phyloP scores from a whole-genome alignment of 2,797 vertebrate species.

The Tragopan temminckii region DNA sequence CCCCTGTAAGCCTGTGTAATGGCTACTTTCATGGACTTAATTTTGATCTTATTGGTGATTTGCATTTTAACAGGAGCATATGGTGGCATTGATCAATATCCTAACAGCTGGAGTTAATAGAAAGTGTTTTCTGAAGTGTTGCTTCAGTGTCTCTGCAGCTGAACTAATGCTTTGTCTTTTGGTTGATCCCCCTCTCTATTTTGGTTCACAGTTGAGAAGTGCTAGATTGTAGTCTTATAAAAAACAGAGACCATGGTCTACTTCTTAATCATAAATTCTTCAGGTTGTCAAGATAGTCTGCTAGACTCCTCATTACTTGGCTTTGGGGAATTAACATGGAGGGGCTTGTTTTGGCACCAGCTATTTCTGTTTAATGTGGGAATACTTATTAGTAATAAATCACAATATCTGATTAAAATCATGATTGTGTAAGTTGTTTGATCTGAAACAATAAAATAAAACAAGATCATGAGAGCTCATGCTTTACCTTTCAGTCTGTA shows the following conservation, averaged over 20 bases:
- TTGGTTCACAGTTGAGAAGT: neutral
- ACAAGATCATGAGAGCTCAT: neutral
- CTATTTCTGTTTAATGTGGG: neutral
- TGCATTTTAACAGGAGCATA: neutral
- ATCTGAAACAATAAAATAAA: neutral
- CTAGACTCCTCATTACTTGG: neutral
- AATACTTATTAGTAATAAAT: no score
- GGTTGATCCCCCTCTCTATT: neutral
- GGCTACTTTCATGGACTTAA: neutral
- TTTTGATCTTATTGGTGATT: neutral
- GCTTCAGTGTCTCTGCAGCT: neutral
- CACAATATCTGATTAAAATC: neutral
- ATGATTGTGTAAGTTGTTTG: neutral
- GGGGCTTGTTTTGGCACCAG: neutral
- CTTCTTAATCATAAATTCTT: neutral
- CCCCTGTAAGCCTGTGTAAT: neutral
- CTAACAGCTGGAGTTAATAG: neutral
- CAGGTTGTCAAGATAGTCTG: neutral
- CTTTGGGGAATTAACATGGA: neutral
- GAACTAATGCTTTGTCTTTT: neutral
- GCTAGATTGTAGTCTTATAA: neutral
- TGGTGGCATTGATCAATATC: neutral
- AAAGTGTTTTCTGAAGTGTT: neutral
- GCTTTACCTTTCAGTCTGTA: neutral
- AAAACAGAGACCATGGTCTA: neutral